Evolutionary conservation across 2,113 vertebrate species (phyloP).

Genomic region (Xenopus laevis): DNA sequence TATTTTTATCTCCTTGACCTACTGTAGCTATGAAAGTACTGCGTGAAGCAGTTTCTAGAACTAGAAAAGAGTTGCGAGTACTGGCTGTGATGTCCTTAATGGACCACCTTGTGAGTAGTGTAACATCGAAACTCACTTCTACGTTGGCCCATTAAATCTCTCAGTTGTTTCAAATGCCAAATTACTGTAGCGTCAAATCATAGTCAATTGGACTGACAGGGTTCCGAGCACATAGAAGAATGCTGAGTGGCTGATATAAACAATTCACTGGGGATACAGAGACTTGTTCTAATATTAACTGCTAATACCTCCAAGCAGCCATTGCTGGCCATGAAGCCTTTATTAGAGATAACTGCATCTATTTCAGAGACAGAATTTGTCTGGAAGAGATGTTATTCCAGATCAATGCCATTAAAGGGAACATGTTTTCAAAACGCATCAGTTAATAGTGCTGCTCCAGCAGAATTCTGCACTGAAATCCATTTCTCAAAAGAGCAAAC

Average conservation of each 20-base stretch:
- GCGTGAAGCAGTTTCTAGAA: too few relatives aligned
- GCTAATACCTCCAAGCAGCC: too few relatives aligned
- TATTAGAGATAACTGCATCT: background rate
- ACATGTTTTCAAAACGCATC: too few relatives aligned
- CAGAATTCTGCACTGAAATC: too few relatives aligned
- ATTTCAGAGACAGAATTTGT: background rate
- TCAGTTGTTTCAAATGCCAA: background rate
- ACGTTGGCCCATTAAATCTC: background rate
- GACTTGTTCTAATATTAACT: background rate
- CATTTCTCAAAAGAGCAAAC: too few relatives aligned
- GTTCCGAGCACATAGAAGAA: background rate
- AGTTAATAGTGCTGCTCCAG: too few relatives aligned
- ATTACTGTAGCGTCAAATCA: background rate
- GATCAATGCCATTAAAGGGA: too few relatives aligned
- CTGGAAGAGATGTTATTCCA: background rate
- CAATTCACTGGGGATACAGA: background rate
- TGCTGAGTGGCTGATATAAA: background rate
- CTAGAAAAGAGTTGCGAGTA: too few relatives aligned
- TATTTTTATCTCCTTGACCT: too few relatives aligned
- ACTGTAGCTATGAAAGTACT: too few relatives aligned
- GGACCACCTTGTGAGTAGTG: background rate
- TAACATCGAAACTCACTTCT: background rate
- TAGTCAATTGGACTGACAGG: background rate
- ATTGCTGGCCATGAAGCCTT: too few relatives aligned
- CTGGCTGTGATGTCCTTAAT: too few relatives aligned